Evolutionary conservation across 2,888 invertebrate species (phyloP).

Genomic region (Conomelus anceps): DNA sequence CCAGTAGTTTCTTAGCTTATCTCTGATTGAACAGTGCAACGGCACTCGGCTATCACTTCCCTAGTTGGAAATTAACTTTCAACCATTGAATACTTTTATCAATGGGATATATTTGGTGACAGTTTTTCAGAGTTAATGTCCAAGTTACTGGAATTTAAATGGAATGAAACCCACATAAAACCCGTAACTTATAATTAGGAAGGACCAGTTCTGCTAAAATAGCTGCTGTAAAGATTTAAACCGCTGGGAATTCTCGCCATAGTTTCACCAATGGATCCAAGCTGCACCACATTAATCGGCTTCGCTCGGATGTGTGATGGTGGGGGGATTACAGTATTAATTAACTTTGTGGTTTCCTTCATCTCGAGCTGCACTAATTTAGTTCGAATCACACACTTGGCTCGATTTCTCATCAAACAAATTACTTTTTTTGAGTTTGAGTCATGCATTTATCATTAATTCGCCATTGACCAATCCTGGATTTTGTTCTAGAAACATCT

Average conservation of each 20-base stretch:
- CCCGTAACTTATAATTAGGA: neutral
- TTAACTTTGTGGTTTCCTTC: neutral
- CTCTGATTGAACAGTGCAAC: too few relatives aligned
- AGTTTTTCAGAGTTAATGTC: neutral
- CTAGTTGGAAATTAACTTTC: too few relatives aligned
- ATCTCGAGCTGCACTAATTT: neutral
- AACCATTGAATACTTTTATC: too few relatives aligned
- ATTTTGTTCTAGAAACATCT: too few relatives aligned
- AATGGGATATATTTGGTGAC: too few relatives aligned
- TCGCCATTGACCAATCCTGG: too few relatives aligned
- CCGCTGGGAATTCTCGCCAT: neutral
- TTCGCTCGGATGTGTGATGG: neutral
- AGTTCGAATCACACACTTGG: neutral
- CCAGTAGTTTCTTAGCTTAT: too few relatives aligned
- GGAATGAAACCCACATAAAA: neutral
- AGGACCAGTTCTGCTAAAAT: neutral
- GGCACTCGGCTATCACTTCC: too few relatives aligned
- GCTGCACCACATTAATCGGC: neutral
- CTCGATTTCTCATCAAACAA: neutral
- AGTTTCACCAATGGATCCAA: neutral
- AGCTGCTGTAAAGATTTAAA: neutral
- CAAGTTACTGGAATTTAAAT: neutral
- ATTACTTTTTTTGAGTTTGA: neutral
- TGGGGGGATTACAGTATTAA: neutral
- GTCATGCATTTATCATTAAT: too few relatives aligned